Base-by-base conservation (phyloP, 1,140 invertebrate species). In the Maniola jurtina region DNA sequence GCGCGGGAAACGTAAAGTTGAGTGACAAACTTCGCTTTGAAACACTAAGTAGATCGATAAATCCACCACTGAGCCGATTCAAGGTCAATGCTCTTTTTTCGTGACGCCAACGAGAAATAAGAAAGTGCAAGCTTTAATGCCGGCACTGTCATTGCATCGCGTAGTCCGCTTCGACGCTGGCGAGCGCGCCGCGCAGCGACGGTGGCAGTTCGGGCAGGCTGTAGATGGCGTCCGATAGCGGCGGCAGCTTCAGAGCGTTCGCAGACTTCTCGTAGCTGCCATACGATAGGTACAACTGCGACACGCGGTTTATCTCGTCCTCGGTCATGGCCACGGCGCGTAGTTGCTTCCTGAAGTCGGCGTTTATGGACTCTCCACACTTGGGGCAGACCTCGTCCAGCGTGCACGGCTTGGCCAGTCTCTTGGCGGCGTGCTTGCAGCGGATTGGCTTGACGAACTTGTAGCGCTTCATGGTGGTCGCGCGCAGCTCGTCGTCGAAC, bases 151-250 rank as follows among this genome's bases (percentile, higher is more conserved):
- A 55, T 34, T 55, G 71, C 70, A 80, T 66, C 14, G 75, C 70
- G 64, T 77, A 80, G 67, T 85, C 79, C 11, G 64, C 60, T 67
- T 83, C 75, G 9, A 74, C 74, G 54, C 73, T 72, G 16, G 76
- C 74, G 7, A 83, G 66, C 36, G 77, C 77, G 25, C 78, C 75
- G 5, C 77, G 80, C 10, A 86, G 70, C 7, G 77, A 76, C 7
- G 69, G 45, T 1, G 88, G 84, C 40, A 88, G 55, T 62, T 88
- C 86, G 0, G 88, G 88, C 60, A 83, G 64, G 33, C 60, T 77
- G 69, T 90, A 90, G 42, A 90, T 87, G 9, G 86, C 79, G 65
- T 90, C 85, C 1, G 81, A 74, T 13, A 84, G 71, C 1, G 82
- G 83, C 45, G 88, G 88, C 73, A 90, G 65, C 48, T 65, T 68